A percentile compares a stretch with the other conserved stretches of the same genome.
These are phyloP conservation scores for Gadopsis marmoratus DNA, from an alignment of 2,797 vertebrate genomes.

Conservation along the genomic window DNA sequence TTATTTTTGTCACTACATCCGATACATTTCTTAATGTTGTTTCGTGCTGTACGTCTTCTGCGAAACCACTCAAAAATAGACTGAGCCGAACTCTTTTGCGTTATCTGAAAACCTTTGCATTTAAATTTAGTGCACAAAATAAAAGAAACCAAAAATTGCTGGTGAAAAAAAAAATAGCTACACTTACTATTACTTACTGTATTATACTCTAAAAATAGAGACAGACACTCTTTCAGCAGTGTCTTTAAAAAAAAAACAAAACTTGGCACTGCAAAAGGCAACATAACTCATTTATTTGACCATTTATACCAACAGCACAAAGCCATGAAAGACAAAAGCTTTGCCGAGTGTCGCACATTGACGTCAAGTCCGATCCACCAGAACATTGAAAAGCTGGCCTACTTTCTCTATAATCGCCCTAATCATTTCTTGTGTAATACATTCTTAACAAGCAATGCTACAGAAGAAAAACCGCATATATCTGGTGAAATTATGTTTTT, in stretches of 20 bases:
- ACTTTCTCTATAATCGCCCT: conserved; percentile 32
- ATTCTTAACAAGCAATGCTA: neutral
- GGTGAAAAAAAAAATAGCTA: neutral
- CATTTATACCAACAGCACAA: neutral
- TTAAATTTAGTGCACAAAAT: neutral
- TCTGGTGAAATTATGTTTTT: neutral
- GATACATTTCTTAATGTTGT: neutral
- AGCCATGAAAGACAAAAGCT: neutral
- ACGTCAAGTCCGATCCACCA: neutral
- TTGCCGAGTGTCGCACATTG: neutral
- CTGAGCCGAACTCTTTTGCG: neutral
- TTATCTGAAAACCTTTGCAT: neutral
- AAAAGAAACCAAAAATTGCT: neutral
- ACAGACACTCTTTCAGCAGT: neutral
- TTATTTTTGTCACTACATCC: neutral
- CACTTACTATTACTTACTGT: too few species aligned
- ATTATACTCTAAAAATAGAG: neutral
- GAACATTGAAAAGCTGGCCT: conserved; percentile 44
- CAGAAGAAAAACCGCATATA: conserved; percentile 14
- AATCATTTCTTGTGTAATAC: conserved; percentile 29
- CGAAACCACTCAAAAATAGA: neutral
- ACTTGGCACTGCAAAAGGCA: neutral
- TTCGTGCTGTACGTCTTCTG: neutral
- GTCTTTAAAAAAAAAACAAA: neutral
- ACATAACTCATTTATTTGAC: neutral